Conservation (phyloP, 2,113 vertebrate species). For the Gila orcuttii region DNA sequence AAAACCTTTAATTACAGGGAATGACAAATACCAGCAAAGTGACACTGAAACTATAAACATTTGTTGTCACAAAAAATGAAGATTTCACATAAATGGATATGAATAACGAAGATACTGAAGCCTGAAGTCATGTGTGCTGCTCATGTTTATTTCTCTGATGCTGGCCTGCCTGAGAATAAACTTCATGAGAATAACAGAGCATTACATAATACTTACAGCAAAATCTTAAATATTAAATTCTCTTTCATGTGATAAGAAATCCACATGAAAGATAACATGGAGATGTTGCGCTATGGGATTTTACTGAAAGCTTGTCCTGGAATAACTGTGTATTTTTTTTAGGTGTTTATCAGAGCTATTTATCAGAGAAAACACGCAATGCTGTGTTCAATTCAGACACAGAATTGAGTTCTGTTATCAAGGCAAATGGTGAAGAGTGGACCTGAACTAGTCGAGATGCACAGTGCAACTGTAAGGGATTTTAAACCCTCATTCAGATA, state of each 20-base stretch:
- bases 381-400: background rate
- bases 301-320: background rate
- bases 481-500: background rate
- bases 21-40: background rate
- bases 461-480: background rate
- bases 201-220: background rate
- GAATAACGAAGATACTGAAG: background rate
- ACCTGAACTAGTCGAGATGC: background rate
- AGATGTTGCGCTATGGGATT: background rate
- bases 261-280: background rate
- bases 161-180: background rate
- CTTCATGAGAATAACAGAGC: background rate
- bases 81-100: background rate
- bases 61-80: too few species aligned
- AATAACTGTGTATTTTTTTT: background rate
- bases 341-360: background rate
- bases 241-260: background rate
- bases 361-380: background rate
- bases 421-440: background rate
- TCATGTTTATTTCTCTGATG: conserved; percentile 6
- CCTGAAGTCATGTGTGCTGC: background rate
- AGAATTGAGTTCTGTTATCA: background rate
- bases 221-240: background rate
- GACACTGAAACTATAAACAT: too few species aligned
- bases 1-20: background rate